A percentile compares a stretch with the other conserved stretches of the same genome.
Evolutionary conservation across 2,113 vertebrate species (phyloP).

Genomic region (Xenus cinereus): DNA sequence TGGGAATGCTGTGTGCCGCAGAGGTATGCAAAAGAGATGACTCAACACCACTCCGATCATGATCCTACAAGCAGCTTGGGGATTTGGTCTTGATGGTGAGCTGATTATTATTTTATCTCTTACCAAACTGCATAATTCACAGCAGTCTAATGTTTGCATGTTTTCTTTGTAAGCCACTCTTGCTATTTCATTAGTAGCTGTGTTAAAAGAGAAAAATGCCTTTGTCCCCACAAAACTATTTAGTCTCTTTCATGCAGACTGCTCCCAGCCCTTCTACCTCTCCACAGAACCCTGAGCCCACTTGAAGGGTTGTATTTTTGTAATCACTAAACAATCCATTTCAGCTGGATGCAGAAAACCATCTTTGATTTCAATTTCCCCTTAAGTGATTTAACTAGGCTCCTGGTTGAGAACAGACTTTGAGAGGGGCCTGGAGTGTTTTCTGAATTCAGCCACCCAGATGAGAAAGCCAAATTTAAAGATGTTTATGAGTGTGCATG

Average conservation of each 20-base stretch:
- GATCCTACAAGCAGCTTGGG: conserved; percentile 8
- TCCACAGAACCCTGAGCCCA: background rate
- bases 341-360: background rate
- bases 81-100: conserved; percentile 37
- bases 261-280: background rate
- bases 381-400: background rate
- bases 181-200: background rate
- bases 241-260: background rate
- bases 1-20: background rate
- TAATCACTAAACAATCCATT: background rate
- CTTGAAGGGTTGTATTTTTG: background rate
- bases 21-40: background rate
- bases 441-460: background rate
- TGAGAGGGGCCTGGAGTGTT: background rate
- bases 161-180: background rate
- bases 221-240: background rate
- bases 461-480: background rate
- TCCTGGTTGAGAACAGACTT: background rate
- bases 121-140: conserved; percentile 15
- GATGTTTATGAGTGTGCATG: background rate
- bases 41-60: background rate
- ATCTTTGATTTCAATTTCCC: conserved; percentile 2
- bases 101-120: conserved; percentile 40
- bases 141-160: background rate
- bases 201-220: conserved; percentile 5